Evolutionary conservation across 1,140 invertebrate species (phyloP).

Genomic region (Thalassaphorura encarpata): DNA sequence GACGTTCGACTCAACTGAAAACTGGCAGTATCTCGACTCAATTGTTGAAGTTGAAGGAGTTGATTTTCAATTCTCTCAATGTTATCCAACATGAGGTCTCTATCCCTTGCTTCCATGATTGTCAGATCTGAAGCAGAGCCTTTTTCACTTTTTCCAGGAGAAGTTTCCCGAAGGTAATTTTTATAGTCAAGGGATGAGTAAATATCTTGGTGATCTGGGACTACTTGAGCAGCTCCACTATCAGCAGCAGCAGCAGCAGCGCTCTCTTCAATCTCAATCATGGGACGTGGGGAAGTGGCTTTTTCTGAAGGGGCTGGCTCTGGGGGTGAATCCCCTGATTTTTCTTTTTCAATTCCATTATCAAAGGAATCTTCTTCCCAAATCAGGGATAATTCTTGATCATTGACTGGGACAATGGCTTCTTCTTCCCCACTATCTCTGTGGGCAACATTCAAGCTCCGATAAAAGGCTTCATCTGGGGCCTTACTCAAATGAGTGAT

Average conservation of each 20-base stretch:
- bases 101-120: slow-evolving; percentile 55
- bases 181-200: slow-evolving; percentile 68
- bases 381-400: slow-evolving; percentile 61
- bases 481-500: no score
- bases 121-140: slow-evolving; percentile 62
- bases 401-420: slow-evolving; percentile 41
- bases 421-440: slow-evolving; percentile 55
- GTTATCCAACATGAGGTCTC: slow-evolving; percentile 17
- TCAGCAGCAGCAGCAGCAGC: not conserved
- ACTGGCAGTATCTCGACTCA: not conserved
- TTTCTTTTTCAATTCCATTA: not conserved
- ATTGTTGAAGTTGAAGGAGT: slow-evolving; percentile 11
- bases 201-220: slow-evolving; percentile 45
- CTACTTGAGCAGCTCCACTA: not conserved
- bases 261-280: not conserved
- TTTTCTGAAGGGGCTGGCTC: not conserved
- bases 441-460: slow-evolving; percentile 75
- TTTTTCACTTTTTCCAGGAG: slow-evolving; percentile 61
- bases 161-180: slow-evolving; percentile 49
- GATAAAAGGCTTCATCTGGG: slow-evolving; percentile 77
- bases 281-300: not conserved
- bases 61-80: slow-evolving; percentile 17
- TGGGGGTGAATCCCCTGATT: not conserved
- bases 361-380: slow-evolving; percentile 52
- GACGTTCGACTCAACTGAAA: no score